Conservation (phyloP, 2,797 vertebrate species). For the Selene dorsalis region DNA sequence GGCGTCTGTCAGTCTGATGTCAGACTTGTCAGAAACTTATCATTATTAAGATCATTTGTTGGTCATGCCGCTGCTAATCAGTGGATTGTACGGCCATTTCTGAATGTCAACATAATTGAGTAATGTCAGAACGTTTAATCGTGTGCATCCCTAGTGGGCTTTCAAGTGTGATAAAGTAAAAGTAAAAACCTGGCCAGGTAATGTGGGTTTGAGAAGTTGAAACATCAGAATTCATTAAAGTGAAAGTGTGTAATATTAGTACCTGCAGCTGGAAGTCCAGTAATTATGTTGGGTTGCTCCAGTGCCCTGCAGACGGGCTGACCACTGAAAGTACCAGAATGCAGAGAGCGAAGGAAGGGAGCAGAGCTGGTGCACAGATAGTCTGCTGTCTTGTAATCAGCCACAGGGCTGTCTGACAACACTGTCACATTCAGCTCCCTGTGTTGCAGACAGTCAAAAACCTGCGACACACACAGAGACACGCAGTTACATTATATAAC, state of each 20-base stretch:
- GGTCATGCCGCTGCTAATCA: background rate
- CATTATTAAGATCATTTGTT: background rate
- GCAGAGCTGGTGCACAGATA: constrained; percentile 82
- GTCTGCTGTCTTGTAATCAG: constrained; percentile 91
- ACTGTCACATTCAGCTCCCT: constrained; percentile 87
- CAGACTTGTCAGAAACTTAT: background rate
- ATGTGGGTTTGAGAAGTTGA: background rate
- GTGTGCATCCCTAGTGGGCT: no score
- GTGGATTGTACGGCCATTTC: background rate
- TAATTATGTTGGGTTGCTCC: constrained; percentile 93
- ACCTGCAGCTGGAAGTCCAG: constrained; percentile 95
- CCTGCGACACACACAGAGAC: constrained; percentile 77
- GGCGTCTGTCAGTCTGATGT: background rate
- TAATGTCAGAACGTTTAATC: no score
- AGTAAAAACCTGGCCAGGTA: background rate
- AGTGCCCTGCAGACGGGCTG: constrained; percentile 83
- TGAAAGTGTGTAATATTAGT: constrained; percentile 4
- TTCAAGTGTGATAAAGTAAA: background rate
- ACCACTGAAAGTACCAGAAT: constrained; percentile 82
- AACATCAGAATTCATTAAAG: background rate
- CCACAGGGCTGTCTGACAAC: constrained; percentile 88
- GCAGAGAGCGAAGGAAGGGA: constrained; percentile 92
- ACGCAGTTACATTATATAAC: background rate
- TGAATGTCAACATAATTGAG: background rate
- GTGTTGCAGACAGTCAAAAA: constrained; percentile 86